A percentile compares a stretch with the other conserved stretches of the same genome.
phyloP scores from a whole-genome alignment of 2,113 vertebrate species.

The Rutilus rutilus region DNA sequence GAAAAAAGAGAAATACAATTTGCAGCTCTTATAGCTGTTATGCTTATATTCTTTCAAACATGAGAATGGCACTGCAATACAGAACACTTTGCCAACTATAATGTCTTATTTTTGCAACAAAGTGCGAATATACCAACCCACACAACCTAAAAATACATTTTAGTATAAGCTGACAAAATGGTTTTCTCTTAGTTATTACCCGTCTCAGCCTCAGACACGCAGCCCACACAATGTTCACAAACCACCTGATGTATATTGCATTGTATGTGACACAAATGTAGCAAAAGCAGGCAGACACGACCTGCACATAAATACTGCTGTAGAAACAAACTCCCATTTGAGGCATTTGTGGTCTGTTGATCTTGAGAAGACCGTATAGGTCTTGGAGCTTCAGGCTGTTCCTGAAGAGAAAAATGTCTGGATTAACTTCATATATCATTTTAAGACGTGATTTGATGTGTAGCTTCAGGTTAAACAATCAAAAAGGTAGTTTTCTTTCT shows the following conservation, averaged over 20 bases:
- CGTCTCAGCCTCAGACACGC: not conserved
- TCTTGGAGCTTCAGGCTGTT: not conserved
- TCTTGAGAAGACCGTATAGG: not conserved
- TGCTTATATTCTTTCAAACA: not conserved
- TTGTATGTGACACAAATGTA: not conserved
- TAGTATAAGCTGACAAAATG: not conserved
- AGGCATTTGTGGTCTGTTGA: not conserved
- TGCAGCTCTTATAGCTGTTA: not conserved
- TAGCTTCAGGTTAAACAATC: conserved; percentile 37
- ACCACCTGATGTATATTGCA: not conserved
- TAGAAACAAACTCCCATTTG: not conserved
- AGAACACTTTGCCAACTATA: not conserved
- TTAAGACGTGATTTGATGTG: conserved; percentile 9
- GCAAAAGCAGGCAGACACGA: not conserved
- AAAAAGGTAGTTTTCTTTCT: conserved; percentile 3
- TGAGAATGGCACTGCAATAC: not conserved
- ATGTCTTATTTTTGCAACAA: not conserved
- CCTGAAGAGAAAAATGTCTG: conserved; percentile 13
- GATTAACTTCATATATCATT: conserved; percentile 5
- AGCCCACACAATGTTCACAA: not conserved
- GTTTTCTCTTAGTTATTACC: conserved; percentile 17
- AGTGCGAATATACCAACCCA: not conserved
- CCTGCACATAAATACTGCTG: not conserved
- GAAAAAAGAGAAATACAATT: not conserved
- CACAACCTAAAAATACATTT: conserved; percentile 5